Conservation (phyloP, 2,797 vertebrate genomes). For the Sitta carolinensis region DNA sequence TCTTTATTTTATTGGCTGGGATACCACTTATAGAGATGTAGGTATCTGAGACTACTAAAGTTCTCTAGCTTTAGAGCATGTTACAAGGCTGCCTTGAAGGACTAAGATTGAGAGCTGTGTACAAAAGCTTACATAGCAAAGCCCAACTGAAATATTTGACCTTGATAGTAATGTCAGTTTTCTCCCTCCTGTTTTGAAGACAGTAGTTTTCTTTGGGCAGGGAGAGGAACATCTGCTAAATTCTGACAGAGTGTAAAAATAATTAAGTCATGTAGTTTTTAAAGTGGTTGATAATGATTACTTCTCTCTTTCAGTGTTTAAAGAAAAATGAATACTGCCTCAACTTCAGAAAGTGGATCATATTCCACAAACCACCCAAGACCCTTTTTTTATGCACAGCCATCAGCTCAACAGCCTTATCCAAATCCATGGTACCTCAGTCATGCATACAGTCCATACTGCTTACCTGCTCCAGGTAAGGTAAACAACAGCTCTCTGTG, state of each 20-base stretch:
- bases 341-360: slow-evolving; percentile 55
- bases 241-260: not conserved
- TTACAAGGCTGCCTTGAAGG: not conserved
- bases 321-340: slow-evolving; percentile 48
- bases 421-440: slow-evolving; percentile 62
- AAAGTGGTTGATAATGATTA: not conserved
- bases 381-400: slow-evolving; percentile 61
- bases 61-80: not conserved
- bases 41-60: not conserved
- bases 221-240: not conserved
- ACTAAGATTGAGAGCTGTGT: not conserved
- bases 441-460: slow-evolving; percentile 42
- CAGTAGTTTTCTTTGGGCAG: not conserved
- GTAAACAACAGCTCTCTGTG: not conserved
- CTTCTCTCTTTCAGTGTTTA: not conserved
- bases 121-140: not conserved
- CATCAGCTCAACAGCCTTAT: slow-evolving; percentile 57
- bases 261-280: rapidly evolving
- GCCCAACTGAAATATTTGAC: not conserved
- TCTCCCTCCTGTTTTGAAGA: not conserved
- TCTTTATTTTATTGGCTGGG: not conserved
- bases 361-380: slow-evolving; percentile 51
- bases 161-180: not conserved
- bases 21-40: rapidly evolving
- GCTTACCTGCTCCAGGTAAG: slow-evolving; percentile 63